phyloP scores from a whole-genome alignment of 2,113 vertebrate genomes.

The Symphodus melops region DNA sequence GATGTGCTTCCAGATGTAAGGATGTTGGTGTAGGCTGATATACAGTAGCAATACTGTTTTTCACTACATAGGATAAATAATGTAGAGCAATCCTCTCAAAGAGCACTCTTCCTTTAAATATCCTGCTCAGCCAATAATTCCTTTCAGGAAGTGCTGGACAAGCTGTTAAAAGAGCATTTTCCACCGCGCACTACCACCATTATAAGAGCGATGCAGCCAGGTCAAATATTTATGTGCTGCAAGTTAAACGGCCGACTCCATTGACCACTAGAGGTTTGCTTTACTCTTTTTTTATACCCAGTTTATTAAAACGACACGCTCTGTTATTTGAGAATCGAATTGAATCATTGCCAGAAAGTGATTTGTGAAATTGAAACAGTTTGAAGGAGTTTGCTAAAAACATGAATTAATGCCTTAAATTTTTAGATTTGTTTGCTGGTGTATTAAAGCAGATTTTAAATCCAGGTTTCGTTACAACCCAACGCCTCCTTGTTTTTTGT shows the following conservation, averaged over 20 bases:
- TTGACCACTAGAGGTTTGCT: too few species aligned
- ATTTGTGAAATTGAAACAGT: too few species aligned
- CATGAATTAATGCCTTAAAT: too few species aligned
- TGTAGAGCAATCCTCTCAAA: slow-evolving; percentile 31
- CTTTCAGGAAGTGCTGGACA: slow-evolving; percentile 5
- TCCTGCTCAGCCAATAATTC: background rate
- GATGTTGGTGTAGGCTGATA: background rate
- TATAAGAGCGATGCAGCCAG: background rate
- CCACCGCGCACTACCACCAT: background rate
- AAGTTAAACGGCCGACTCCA: too few species aligned
- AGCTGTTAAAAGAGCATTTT: slow-evolving; percentile 31
- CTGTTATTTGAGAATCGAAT: too few species aligned
- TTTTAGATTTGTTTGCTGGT: too few species aligned
- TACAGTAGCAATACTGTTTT: background rate
- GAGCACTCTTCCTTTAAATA: slow-evolving; percentile 10
- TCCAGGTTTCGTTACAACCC: background rate
- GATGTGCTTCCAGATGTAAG: background rate
- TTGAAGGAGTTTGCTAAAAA: too few species aligned
- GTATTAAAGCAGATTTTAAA: too few species aligned
- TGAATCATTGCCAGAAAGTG: too few species aligned
- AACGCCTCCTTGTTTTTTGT: background rate
- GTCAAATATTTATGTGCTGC: too few species aligned
- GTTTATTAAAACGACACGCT: too few species aligned
- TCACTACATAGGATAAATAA: slow-evolving; percentile 49
- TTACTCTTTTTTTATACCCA: too few species aligned